Percentiles rank a stretch among this genome's conserved stretches.
Conservation (phyloP, 2,113 vertebrate genomes). For the Mustela nigripes region DNA sequence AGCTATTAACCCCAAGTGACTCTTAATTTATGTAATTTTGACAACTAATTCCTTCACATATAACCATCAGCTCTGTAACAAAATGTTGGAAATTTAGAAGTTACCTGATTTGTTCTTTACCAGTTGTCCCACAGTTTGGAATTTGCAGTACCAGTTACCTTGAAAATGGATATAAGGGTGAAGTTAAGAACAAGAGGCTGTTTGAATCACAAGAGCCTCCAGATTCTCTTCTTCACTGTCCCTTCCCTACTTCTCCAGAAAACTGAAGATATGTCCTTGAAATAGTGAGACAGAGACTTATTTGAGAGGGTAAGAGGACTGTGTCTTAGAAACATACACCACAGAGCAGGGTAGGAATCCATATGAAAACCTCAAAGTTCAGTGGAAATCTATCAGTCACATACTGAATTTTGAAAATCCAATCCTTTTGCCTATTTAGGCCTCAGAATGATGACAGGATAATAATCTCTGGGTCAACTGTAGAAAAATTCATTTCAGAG, state of each 20-base stretch:
- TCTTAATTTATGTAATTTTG: neutral
- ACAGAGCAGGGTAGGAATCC: neutral
- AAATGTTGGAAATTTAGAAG: slow-evolving; percentile 7
- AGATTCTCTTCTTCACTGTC: neutral
- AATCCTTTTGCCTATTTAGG: neutral
- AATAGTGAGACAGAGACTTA: neutral
- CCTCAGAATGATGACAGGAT: neutral
- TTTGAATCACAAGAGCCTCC: neutral
- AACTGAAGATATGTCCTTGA: neutral
- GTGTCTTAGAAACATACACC: neutral
- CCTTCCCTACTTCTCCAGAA: neutral
- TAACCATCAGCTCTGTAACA: neutral
- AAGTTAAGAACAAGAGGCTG: neutral
- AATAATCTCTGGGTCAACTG: neutral
- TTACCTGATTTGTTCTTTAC: neutral
- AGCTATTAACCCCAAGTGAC: neutral
- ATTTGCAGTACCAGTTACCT: neutral
- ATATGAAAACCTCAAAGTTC: neutral
- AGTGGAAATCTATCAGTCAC: neutral
- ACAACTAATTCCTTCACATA: neutral
- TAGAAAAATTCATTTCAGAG: neutral
- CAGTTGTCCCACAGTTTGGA: neutral
- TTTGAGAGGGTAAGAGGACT: neutral
- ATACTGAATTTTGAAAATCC: slow-evolving; percentile 31
- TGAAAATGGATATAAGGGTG: neutral